phyloP scores from a whole-genome alignment of 2,797 vertebrate genomes.

The Octomys mimax region DNA sequence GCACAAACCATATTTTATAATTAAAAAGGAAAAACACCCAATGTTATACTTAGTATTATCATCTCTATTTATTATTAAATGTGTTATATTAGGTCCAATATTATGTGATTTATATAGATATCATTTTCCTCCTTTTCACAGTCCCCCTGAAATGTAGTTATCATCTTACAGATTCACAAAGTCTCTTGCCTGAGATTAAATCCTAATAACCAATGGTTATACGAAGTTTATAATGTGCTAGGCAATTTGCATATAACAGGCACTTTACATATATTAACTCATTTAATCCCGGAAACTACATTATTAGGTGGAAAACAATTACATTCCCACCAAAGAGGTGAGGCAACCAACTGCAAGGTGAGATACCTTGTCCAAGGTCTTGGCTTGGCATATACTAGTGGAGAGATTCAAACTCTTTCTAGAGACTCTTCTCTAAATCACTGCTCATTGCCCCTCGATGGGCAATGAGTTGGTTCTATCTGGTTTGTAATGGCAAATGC shows the following conservation, averaged over 20 bases:
- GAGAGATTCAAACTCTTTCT: constrained; percentile 4
- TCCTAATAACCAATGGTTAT: neutral
- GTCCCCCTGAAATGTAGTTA: neutral
- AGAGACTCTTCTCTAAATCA: neutral
- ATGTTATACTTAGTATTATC: neutral
- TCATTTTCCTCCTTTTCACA: neutral
- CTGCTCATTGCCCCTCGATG: fast-evolving
- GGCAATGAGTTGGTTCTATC: neutral
- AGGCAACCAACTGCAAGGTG: neutral
- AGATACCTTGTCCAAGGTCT: neutral
- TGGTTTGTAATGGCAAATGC: neutral
- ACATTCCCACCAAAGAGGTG: neutral
- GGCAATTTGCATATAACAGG: neutral
- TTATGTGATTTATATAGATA: neutral
- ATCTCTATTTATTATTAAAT: neutral
- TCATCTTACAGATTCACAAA: neutral
- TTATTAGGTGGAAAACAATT: neutral
- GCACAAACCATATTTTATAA: neutral
- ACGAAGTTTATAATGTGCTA: neutral
- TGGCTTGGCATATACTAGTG: neutral
- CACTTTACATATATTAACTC: neutral
- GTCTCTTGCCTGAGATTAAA: neutral
- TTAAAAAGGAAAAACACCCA: neutral
- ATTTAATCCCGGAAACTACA: neutral
- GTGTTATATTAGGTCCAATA: neutral